Base-by-base conservation (phyloP, 2,888 invertebrate genomes). In the Pterostichus madidus region DNA sequence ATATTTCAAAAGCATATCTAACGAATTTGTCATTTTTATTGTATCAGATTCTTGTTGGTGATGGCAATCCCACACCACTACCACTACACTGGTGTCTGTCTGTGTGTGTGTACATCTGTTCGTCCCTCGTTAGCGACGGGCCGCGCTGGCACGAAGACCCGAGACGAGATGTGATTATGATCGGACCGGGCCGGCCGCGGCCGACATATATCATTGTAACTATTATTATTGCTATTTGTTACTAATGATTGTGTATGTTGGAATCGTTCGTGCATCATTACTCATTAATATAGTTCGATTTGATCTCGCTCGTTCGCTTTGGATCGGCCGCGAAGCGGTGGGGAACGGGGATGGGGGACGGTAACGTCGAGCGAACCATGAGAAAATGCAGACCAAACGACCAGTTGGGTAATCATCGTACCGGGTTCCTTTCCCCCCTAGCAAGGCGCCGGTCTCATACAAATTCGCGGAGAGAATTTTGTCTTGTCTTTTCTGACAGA, bases 201-300 rank as follows among this genome's bases (percentile, higher is more conserved):
- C 87, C 89, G 89, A 88, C 89, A 90, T 90, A 90, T 90, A 90
- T 90, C 89, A 90, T 89, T 89, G 88, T 86, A 86, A 87, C 88
- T 88, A 89, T 90, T 89, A 89, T 90, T 90, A 89, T 89, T 90
- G 89, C 90, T 89, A 89, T 90, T 90, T 89, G 89, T 89, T 90
- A 90, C 90, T 90, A 90, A 90, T 90, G 90, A 89, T 89, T 90
- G 89, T 89, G 89, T 89, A 89, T 90, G 89, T 88, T 88, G 88
- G 89, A 88, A 88, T 89, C 89, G 88, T 89, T 90, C 90, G 90
- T 90, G 89, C 89, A 89, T 90, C 90, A 89, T 90, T 90, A 89
- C 89, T 90, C 90, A 90, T 90, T 90, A 90, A 90, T 90, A 89
- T 88, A 88, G 89, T 89, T 89, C 89, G 89, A 90, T 90, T 87